These are phyloP conservation scores for Psammodynastes pulverulentus DNA, from an alignment of 2,113 vertebrate genomes.

Conservation along the genomic window DNA sequence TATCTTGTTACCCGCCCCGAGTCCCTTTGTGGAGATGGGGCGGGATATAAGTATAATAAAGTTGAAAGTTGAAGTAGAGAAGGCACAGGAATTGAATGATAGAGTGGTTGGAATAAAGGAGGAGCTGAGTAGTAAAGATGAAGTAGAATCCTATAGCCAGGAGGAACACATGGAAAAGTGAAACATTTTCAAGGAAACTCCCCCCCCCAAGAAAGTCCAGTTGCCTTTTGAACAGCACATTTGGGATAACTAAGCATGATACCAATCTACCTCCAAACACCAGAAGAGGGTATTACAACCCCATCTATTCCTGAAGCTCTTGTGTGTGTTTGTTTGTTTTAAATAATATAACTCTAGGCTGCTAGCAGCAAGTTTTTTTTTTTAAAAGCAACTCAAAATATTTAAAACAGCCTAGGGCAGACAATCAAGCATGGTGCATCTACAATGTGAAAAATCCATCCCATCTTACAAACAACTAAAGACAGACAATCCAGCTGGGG, in stretches of 20 bases:
- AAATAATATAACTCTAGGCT: not conserved
- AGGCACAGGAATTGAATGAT: too few species aligned
- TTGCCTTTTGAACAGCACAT: too few species aligned
- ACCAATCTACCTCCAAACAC: not conserved
- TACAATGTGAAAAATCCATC: not conserved
- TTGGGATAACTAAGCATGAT: not conserved
- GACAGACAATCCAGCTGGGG: not conserved
- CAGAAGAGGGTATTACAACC: not conserved
- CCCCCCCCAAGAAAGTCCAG: too few species aligned
- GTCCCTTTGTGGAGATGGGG: too few species aligned
- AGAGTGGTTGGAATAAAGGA: too few species aligned
- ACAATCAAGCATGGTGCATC: not conserved
- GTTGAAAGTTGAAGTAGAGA: too few species aligned
- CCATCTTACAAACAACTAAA: not conserved
- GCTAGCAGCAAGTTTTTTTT: not conserved
- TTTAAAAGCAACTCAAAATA: not conserved
- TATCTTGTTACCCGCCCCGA: too few species aligned
- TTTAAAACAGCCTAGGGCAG: not conserved
- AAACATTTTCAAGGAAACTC: too few species aligned
- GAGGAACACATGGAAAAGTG: too few species aligned
- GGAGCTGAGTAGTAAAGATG: too few species aligned
- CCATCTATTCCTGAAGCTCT: not conserved
- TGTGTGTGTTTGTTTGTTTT: not conserved
- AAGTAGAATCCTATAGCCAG: too few species aligned
- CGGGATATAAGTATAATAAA: too few species aligned